Base-by-base conservation (phyloP, 2,888 invertebrate species). In the Rhamphomyia laevipes region DNA sequence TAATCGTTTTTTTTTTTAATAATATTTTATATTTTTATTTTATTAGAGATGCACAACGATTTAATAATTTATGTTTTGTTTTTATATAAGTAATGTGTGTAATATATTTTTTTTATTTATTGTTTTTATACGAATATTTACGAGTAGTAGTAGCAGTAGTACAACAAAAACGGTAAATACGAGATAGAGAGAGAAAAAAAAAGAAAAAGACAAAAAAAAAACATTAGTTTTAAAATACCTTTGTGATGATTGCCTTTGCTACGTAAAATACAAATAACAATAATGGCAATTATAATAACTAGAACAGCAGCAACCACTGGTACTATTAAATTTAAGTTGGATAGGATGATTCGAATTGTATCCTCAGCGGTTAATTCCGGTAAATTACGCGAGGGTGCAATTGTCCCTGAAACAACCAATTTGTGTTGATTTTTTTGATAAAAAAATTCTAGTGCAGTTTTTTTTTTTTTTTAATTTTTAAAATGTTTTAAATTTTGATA, bases 301-400 rank as follows among this genome's bases (percentile, higher is more conserved):
- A 93, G 80, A 61, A 89, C 78, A 62, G 91, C 90, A 59, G 91
- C 90, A 69, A 89, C 86, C 63, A 93, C 87, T 50, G 93, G 93
- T 64, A 94, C 88, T 74, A 94, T 87, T 67, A 94, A 82, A 77
- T 91, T 90, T 68, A 92, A 80, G 74, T 92, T 89, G 63, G 87
- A 83, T 73, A 90, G 81, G 72, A 91, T 82, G 66, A 87, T 82
- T 78, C 85, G 85, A 75, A 89, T 77, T 61, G 88, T 86, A 72
- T 86, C 86, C 73, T 87, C 86, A 65, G 80, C 75, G 64, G 84
- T 83, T 64, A 81, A 76, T 63, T 82, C 77, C 67, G 84, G 84
- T 65, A 86, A 77, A 71, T 88, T 89, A 73, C 88, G 85, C 70
- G 83, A 82, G 74, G 90, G 90, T 75, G 91, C 88, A 75, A 91